Evolutionary conservation across 2,888 invertebrate species (phyloP).

Genomic region (Ligdia adustata): DNA sequence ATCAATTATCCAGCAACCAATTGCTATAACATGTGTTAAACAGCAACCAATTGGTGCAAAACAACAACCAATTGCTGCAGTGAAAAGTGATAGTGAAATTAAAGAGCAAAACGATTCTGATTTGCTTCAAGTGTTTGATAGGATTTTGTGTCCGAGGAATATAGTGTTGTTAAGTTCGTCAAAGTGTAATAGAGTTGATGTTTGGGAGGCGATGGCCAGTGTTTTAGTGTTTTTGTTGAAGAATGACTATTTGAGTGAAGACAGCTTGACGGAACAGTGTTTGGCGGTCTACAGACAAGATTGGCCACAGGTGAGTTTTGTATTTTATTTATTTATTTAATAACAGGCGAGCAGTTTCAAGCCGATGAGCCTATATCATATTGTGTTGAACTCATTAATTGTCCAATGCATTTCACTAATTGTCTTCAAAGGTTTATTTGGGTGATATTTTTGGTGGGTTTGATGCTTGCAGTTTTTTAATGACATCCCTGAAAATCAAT

Average conservation of each 20-base stretch:
- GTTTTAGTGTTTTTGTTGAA: constrained; percentile 79
- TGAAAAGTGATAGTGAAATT: constrained; percentile 10
- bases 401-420: too few species aligned
- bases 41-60: constrained; percentile 15
- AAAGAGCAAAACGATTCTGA: constrained; percentile 25
- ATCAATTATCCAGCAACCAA: constrained; percentile 6
- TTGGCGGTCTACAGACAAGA: constrained; percentile 87
- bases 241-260: constrained; percentile 82
- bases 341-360: too few species aligned
- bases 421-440: too few species aligned
- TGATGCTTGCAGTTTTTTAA: too few species aligned
- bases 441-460: too few species aligned
- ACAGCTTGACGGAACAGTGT: constrained; percentile 86
- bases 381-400: too few species aligned
- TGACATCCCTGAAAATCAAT: too few species aligned
- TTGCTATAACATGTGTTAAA: constrained; percentile 8
- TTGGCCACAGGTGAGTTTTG: constrained; percentile 86
- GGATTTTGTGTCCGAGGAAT: constrained; percentile 69
- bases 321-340: too few species aligned
- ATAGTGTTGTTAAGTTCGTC: constrained; percentile 59
- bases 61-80: background rate
- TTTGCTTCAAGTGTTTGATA: constrained; percentile 60
- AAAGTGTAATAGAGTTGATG: constrained; percentile 41
- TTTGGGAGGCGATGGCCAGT: constrained; percentile 70
- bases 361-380: too few species aligned